Evolutionary conservation across 2,113 vertebrate genomes (phyloP).

Genomic region (Rallus limicola): DNA sequence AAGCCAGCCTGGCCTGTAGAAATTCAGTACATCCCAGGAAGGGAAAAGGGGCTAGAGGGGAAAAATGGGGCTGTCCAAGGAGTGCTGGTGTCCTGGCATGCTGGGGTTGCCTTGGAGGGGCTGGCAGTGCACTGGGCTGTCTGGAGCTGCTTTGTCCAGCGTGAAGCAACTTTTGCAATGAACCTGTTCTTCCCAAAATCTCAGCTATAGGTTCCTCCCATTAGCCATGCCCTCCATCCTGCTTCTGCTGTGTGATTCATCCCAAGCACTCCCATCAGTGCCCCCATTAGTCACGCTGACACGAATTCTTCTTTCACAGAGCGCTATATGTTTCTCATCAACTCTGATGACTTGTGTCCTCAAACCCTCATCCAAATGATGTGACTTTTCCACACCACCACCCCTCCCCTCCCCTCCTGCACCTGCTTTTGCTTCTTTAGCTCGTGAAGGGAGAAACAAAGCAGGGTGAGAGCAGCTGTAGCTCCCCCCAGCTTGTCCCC

Average conservation of each 20-base stretch:
- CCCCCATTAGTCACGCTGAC: neutral
- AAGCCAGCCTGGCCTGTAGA: neutral
- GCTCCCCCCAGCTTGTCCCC: neutral
- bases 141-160: neutral
- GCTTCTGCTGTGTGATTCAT: neutral
- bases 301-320: neutral
- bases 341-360: neutral
- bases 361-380: neutral
- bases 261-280: neutral
- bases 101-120: accelerated
- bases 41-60: neutral
- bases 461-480: neutral
- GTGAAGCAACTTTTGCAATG: accelerated
- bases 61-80: neutral
- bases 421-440: neutral
- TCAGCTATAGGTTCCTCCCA: neutral
- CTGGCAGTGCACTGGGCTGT: neutral
- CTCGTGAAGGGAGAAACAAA: neutral
- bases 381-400: neutral
- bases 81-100: neutral
- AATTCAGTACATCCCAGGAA: neutral
- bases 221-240: neutral
- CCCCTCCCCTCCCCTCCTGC: neutral
- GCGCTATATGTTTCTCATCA: neutral
- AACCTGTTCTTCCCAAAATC: neutral